Base-by-base conservation (phyloP, 1,140 invertebrate genomes). In the Magallana angulata region DNA sequence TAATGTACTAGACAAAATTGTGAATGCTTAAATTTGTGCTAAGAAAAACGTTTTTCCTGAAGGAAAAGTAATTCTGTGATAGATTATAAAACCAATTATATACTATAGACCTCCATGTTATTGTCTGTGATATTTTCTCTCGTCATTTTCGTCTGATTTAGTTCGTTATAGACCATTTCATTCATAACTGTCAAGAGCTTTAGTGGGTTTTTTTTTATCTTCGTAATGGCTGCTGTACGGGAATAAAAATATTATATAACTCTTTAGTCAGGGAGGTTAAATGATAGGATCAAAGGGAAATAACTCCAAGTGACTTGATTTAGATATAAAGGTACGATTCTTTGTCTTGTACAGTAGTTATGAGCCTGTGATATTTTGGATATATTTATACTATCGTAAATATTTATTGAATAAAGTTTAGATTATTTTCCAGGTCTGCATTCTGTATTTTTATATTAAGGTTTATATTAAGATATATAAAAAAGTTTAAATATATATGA, bases 341-440 rank as follows among this genome's bases (percentile, higher is more conserved):
- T 14, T n/a, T 24, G 18, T 76, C 68, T 76, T 76, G 68, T 76
- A 76, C 68, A 76, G 68, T 76, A 76, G 68, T 76, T 30, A 18
- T 30, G 36, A 76, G 24, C 36, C 68, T 76, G 68, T 76, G 68
- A 76, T 76, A 76, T 76, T 76, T 76, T 76, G 24, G 68, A 76
- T 76, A 76, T 76, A 76, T 76, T 76, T 76, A 76, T 76, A 76
- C 24, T 76, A 30, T 76, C 68, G 36, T 76, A 9, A 76, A 76
- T 76, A 76, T 76, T 76, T 76, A 76, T 76, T 76, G 68, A 76
- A 76, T 76, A 76, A 76, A 76, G 24, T 18, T 76, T 76, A 76
- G 68, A 76, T 76, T 76, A 30, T 76, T 30, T 12, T 30, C 36
- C 68, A 76, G 24, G 24, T 12, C 12, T 30, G 9, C 5, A 48